Evolutionary conservation across 2,888 invertebrate species (phyloP).

Genomic region (Pammene fasciana): DNA sequence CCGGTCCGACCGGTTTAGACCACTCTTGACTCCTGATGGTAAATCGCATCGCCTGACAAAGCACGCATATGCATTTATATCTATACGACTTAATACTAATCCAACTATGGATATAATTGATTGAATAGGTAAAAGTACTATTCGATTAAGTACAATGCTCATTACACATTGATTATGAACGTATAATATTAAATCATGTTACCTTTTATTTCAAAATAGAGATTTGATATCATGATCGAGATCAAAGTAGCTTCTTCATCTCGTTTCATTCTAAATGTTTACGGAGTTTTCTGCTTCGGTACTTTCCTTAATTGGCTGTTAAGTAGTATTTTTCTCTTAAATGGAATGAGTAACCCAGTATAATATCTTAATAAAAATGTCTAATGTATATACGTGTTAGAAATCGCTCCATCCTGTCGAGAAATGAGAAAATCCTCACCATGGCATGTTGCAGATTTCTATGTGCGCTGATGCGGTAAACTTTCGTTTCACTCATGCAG

Average conservation of each 20-base stretch:
- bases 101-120: slow-evolving; percentile 3
- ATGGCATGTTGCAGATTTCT: slow-evolving; percentile 59
- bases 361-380: neutral
- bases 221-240: too few relatives aligned
- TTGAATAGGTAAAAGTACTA: slow-evolving; percentile 8
- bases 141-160: neutral
- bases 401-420: slow-evolving; percentile 36
- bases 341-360: neutral
- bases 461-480: slow-evolving; percentile 66
- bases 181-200: neutral
- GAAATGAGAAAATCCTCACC: slow-evolving; percentile 40
- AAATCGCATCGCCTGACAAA: slow-evolving; percentile 78
- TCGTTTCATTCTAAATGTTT: too few relatives aligned
- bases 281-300: neutral
- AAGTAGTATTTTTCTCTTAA: neutral
- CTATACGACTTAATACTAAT: slow-evolving; percentile 25
- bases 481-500: slow-evolving; percentile 63
- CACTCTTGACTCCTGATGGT: slow-evolving; percentile 77
- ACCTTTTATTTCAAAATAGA: too few relatives aligned
- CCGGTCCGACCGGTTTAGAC: slow-evolving; percentile 78
- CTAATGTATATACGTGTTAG: slow-evolving; percentile 9
- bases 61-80: slow-evolving; percentile 50
- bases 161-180: neutral
- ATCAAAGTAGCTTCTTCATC: too few relatives aligned
- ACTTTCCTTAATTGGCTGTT: slow-evolving; percentile 2